Evolutionary conservation across 2,888 invertebrate species (phyloP).

Genomic region (Cremastobaeus sp.): DNA sequence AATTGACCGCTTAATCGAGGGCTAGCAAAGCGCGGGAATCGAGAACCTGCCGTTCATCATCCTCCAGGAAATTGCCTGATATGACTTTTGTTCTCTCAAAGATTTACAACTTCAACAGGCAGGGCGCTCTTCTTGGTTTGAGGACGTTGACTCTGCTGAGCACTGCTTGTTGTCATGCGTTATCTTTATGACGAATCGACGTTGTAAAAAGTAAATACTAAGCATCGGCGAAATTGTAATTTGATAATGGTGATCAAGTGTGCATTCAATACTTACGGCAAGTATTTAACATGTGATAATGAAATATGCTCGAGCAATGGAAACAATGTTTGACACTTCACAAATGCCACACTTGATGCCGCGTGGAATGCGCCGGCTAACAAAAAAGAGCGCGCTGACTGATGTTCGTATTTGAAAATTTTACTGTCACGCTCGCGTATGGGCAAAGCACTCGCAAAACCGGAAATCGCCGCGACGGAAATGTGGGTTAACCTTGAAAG

Average conservation of each 20-base stretch:
- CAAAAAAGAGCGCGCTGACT: slow-evolving; percentile 3
- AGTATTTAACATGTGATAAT: not conserved
- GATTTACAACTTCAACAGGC: no score
- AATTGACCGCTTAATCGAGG: slow-evolving; percentile 31
- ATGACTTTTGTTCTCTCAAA: no score
- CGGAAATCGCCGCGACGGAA: slow-evolving; percentile 64
- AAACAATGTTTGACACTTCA: slow-evolving; percentile 42
- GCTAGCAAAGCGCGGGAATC: slow-evolving; percentile 65
- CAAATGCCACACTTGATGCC: slow-evolving; percentile 34
- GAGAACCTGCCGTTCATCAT: slow-evolving; percentile 57
- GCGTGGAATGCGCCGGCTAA: slow-evolving; percentile 7
- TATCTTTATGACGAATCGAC: not conserved
- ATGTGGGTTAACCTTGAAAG: slow-evolving; percentile 77
- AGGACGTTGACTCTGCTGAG: no score
- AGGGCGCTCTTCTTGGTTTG: no score
- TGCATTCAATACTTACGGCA: not conserved
- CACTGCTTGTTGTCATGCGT: not conserved
- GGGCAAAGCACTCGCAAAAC: slow-evolving; percentile 40
- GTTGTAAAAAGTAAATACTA: no score
- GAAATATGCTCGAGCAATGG: slow-evolving; percentile 1
- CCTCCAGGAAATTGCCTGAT: not conserved
- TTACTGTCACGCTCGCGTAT: slow-evolving; percentile 12
- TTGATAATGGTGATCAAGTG: not conserved
- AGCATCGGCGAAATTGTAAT: no score
- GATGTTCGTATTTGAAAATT: not conserved